Evolutionary conservation across 2,888 invertebrate species (phyloP), one percentile per base, ranked within the genome.

Genomic region (Cerceris ruficornis): DNA sequence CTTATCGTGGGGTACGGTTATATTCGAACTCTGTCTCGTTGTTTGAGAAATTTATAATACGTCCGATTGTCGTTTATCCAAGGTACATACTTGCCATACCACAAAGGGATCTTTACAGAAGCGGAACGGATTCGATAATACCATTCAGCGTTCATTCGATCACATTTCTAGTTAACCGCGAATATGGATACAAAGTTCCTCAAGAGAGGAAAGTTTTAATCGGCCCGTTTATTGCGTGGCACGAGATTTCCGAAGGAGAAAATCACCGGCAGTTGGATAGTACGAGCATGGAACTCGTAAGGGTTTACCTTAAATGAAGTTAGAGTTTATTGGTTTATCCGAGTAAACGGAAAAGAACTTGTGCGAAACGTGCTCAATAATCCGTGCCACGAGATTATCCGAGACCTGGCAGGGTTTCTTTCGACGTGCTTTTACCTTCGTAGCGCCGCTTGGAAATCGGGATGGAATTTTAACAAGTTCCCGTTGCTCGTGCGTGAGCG

Each of bases 321-420:
- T 86, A 84, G 79, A 84, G 80, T 86, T 86, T 84, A 86, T 86
- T 86, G 84, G 84, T 86, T 86, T 86, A 86, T 76, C 77, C 73
- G 70, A 68, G 86, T 75, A 86, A 86, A 84, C 86, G 85, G 81
- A 81, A 82, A 86, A 75, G 84, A 82, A 86, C 75, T 86, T 80
- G 82, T 64, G 78, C 73, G 79, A 77, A 83, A 84, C 85, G 85
- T 86, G 85, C 85, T 80, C 85, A 84, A 86, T 86, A 86, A 86
- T 86, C 85, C 84, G 84, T 81, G 77, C 82, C 77, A 77, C 67
- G 84, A 86, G 85, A 86, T 86, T 86, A 86, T 85, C 82, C 83
- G 72, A 14, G 62, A 68, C 43, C 77, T 75, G 76, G 75, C 80
- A 69, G 67, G 77, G 79, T 86, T 86, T 81, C 82, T 82, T 82